Conservation (phyloP, 2,888 invertebrate species). For the Acutogordius australiensis region DNA sequence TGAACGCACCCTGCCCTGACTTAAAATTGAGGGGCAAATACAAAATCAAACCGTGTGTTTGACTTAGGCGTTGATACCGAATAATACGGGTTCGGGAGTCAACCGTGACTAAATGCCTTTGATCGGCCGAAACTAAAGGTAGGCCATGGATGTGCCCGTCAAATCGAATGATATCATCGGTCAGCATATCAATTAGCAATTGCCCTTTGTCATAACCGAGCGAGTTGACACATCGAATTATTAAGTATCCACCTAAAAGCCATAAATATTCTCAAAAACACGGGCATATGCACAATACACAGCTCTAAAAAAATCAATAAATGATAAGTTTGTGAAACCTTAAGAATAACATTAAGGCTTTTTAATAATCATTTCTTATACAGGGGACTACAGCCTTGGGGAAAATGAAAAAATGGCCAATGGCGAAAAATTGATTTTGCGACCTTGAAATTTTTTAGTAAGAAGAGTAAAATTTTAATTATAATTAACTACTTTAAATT, state of each 20-base stretch:
- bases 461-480: too few relatives aligned
- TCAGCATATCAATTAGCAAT: background rate
- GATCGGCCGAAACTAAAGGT: background rate
- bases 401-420: too few relatives aligned
- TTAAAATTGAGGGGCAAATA: too few relatives aligned
- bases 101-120: background rate
- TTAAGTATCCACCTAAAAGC: background rate
- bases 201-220: constrained; percentile 3
- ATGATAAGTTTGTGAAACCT: too few relatives aligned
- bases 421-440: too few relatives aligned
- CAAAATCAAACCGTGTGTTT: background rate
- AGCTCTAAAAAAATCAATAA: too few relatives aligned
- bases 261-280: too few relatives aligned
- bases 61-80: background rate
- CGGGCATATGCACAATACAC: too few relatives aligned
- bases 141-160: background rate
- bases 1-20: too few relatives aligned
- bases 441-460: too few relatives aligned
- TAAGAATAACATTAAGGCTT: too few relatives aligned
- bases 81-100: background rate
- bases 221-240: background rate
- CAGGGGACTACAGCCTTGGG: background rate
- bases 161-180: background rate
- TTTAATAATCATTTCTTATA: background rate
- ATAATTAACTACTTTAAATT: too few relatives aligned